Conservation (phyloP, 2,797 vertebrate species). For the Acestrorhynchus altus region DNA sequence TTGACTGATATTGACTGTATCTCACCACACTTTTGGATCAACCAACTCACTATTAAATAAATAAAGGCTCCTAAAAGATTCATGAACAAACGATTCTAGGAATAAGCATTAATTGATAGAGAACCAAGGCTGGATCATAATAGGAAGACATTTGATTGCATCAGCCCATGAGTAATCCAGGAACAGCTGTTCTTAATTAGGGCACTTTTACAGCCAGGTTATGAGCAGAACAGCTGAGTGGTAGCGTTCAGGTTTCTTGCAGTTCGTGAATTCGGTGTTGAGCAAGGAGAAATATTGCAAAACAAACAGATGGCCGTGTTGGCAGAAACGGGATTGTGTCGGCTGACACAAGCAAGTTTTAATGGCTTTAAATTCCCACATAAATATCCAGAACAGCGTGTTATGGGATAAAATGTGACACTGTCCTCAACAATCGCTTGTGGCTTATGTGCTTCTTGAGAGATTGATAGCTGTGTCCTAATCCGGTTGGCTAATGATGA, state of each 20-base stretch:
- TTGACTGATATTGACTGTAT: slow-evolving; percentile 16
- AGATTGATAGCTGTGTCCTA: slow-evolving; percentile 22
- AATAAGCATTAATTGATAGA: too few species aligned
- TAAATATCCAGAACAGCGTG: slow-evolving; percentile 18
- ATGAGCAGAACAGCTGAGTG: slow-evolving; percentile 32
- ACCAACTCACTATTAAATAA: neutral
- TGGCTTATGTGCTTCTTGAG: slow-evolving; percentile 1
- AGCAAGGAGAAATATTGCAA: neutral
- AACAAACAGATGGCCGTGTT: slow-evolving; percentile 1
- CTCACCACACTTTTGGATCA: slow-evolving; percentile 22
- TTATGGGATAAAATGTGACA: slow-evolving; percentile 25
- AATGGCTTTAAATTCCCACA: slow-evolving; percentile 38
- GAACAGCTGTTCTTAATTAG: slow-evolving; percentile 40
- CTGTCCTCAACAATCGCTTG: slow-evolving; percentile 15
- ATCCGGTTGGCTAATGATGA: slow-evolving; percentile 30
- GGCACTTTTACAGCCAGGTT: neutral
- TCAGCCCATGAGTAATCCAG: slow-evolving; percentile 12
- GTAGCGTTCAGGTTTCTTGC: slow-evolving; percentile 1
- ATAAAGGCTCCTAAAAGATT: neutral
- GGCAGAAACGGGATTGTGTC: slow-evolving; percentile 7
- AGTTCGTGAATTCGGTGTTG: neutral
- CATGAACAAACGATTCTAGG: too few species aligned
- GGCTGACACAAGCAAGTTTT: slow-evolving; percentile 9
- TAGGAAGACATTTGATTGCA: neutral
- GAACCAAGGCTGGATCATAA: too few species aligned